Base-by-base conservation (phyloP, 2,888 invertebrate species). In the Rhingia campestris region DNA sequence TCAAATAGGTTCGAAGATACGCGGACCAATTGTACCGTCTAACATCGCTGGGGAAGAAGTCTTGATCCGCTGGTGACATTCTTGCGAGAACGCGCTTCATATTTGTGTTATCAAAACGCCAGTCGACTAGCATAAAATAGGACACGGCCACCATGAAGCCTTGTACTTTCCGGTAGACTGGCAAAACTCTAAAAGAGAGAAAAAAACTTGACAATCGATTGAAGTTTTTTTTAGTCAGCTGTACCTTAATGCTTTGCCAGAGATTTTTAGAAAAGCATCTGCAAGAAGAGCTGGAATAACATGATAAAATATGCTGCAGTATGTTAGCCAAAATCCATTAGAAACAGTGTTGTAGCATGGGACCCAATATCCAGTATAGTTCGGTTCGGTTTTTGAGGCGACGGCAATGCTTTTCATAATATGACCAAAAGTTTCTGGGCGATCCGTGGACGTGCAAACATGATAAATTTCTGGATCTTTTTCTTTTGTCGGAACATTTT, bases 251-350 rank as follows among this genome's bases (percentile, higher is more conserved):
- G 76, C 72, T 12, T 77, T 79, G 0, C 81, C 81, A 2, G 12
- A 61, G 5, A 87, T 14, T 9, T 74, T 79, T 0, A 87, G 69
- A 4, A 32, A 41, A 2, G 79, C 5, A 70, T 88, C 87, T 6
- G 81, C 86, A 2, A 87, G n/a, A 3, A 77, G 43, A n/a, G 81
- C 87, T n/a, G 87, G 88, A n/a, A 88, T 86, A 0, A 86, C 86
- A 54, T 88, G 88, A 53, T 87, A 88, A 14, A 86, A 85, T 7
- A 88, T 79, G 1, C 86, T 81, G 3, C 85, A 69, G 47, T 87
- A 86, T 33, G 47, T 82, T 6, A 69, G 84, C 86, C 86, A 64
- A 33, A 88, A 81, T n/a, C 69, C 32, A 12, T 69, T 81, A 1
- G 45, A 47, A 6, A 86, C 86, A 7, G 43, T 6, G 45, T 87